phyloP scores from a whole-genome alignment of 2,797 vertebrate genomes.

The Geotrypetes seraphini region DNA sequence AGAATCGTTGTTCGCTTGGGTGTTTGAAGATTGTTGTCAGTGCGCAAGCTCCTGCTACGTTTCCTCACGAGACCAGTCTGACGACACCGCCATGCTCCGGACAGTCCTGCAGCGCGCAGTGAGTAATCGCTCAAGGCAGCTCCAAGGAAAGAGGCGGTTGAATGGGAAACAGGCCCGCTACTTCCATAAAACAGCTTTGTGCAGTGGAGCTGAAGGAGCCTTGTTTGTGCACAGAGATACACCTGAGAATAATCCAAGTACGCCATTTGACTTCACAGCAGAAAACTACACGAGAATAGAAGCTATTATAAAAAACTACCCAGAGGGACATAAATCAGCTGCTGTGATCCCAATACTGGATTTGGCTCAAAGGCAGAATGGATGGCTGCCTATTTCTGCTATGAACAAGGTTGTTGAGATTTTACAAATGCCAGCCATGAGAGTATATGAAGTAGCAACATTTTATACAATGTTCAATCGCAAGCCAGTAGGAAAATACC shows the following conservation, averaged over 20 bases:
- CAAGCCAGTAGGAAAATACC: conserved; percentile 89
- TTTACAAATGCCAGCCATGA: conserved; percentile 83
- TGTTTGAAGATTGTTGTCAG: no score
- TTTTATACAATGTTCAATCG: conserved; percentile 97
- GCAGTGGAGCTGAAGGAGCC: conserved; percentile 68
- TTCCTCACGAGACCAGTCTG: no score
- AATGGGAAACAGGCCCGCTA: conserved; percentile 61
- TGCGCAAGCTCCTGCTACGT: no score
- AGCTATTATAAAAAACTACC: conserved; percentile 81
- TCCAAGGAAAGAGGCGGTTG: no score
- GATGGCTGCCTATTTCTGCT: conserved; percentile 91
- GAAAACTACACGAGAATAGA: no score
- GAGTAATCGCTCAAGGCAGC: no score
- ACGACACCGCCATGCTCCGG: no score
- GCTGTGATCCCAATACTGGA: conserved; percentile 92
- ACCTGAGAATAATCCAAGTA: no score
- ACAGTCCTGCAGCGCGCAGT: no score
- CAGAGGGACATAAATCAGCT: conserved; percentile 82
- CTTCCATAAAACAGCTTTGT: conserved; percentile 65
- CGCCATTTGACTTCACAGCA: no score
- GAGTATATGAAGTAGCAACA: conserved; percentile 95
- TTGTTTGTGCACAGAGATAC: no score
- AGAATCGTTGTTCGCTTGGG: no score
- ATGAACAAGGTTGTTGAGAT: conserved; percentile 98
- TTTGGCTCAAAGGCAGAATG: conserved; percentile 89